Base-by-base conservation (phyloP, 2,888 invertebrate species). In the Ectropis crepuscularia region DNA sequence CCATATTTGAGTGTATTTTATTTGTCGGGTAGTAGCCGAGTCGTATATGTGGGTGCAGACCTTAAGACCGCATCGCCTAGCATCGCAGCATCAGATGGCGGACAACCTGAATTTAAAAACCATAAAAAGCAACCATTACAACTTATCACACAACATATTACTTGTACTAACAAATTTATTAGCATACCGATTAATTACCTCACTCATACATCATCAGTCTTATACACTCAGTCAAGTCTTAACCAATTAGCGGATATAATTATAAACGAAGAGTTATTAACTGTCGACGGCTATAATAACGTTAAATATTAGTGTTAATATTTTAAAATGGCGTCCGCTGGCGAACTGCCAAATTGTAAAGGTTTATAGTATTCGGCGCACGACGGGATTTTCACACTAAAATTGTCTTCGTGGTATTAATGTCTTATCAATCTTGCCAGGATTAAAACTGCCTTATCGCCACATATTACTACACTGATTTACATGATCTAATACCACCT, bases 311-410 rank as follows among this genome's bases (percentile, higher is more conserved):
- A 45, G 62, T 50, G 50, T 60, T 64, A 51, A 62, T 64, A 59
- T 57, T 64, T 68, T 64, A 62, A 64, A 64, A 64, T 53, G 62
- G 59, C 57, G 41, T 6, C 45, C 38, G 38, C 50, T 68, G 67
- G 67, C 55, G 28, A 9, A 5, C 36, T 41, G 45, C 62, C 65
- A 68, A 63, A 62, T 57, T 36, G 48, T 43, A 59, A 57, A 57
- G 57, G 65, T 42, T 63, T 45, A 38, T 45, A 38, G 37, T 42
- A 61, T 63, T 63, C 60, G 49, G 41, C 10, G 16, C 60, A 54
- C 57, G 63, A 45, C 49, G 37, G 47, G 36, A 48, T 62, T 57
- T 65, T 51, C 54, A 51, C 55, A 53, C 54, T 61, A 39, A 45
- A 53, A 47, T 63, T 50, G 63, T 47, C 38, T 28, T 45, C 9